Evolutionary conservation across 2,797 vertebrate genomes (phyloP).

Genomic region (Tauraco hartlaubi): DNA sequence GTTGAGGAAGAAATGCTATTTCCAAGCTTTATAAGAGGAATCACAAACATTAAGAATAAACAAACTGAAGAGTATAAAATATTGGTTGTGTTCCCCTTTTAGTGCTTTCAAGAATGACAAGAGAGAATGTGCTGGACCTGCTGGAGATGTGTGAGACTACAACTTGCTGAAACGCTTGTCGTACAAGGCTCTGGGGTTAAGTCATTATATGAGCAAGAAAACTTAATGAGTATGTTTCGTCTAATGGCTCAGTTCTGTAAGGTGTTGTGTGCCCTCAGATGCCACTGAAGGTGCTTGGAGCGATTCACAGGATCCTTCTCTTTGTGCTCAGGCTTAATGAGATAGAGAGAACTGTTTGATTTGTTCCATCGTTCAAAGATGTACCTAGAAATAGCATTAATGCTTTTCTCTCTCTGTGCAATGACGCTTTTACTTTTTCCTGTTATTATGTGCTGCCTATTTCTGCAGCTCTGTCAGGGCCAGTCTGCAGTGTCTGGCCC

Average conservation of each 20-base stretch:
- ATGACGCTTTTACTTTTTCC: not conserved
- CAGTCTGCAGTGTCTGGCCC: not conserved
- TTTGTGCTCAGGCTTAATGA: not conserved
- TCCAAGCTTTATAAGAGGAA: conserved; percentile 11
- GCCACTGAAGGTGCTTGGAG: not conserved
- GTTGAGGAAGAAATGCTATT: conserved; percentile 3
- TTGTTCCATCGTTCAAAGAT: not conserved
- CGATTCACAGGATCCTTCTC: not conserved
- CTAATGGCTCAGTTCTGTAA: not conserved
- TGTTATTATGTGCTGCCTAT: not conserved
- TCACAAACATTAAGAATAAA: conserved; percentile 36
- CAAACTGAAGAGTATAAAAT: conserved; percentile 18
- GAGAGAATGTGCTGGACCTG: not conserved
- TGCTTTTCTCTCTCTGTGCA: not conserved
- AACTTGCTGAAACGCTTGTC: not conserved
- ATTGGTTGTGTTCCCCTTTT: not conserved
- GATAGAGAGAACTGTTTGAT: not conserved
- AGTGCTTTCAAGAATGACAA: not conserved
- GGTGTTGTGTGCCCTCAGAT: not conserved
- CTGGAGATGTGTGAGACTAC: not conserved
- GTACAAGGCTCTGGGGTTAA: not conserved
- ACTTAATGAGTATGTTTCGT: not conserved
- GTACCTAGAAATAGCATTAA: not conserved
- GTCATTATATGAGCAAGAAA: not conserved
- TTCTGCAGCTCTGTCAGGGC: not conserved